Conservation (phyloP, 1,140 invertebrate species). For the Charaxes varanes region DNA sequence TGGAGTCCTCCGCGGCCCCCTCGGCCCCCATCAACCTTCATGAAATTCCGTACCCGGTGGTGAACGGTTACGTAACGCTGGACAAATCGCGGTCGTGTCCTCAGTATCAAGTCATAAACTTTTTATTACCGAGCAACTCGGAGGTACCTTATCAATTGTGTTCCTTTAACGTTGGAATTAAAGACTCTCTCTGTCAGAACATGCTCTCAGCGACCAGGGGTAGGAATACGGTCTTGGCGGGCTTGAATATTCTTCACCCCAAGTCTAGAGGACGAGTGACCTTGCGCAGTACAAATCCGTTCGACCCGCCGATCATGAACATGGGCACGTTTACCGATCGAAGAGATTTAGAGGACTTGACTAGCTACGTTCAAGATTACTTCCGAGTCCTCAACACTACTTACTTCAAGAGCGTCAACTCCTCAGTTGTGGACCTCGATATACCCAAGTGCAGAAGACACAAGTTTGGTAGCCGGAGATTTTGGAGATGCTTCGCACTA, state of each 20-base stretch:
- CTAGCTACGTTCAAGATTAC: constrained; percentile 60
- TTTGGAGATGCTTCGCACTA: constrained; percentile 16
- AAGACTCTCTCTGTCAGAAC: constrained; percentile 17
- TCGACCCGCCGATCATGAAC: constrained; percentile 14
- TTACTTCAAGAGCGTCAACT: constrained; percentile 57
- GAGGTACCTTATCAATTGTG: constrained; percentile 8
- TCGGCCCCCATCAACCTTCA: constrained; percentile 74
- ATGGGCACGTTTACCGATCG: constrained; percentile 14
- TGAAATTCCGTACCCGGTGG: constrained; percentile 75
- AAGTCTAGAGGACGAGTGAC: constrained; percentile 23
- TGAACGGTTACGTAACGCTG: constrained; percentile 26
- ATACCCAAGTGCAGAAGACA: constrained; percentile 6
- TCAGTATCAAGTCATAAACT: constrained; percentile 21
- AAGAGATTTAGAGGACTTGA: constrained; percentile 50
- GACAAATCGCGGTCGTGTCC: constrained; percentile 16
- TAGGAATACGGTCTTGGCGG: constrained; percentile 12
- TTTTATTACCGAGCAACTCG: constrained; percentile 12
- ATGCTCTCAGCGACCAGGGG: constrained; percentile 9
- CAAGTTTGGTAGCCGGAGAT: constrained; percentile 7
- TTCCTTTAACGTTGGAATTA: constrained; percentile 13
- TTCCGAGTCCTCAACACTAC: constrained; percentile 71
- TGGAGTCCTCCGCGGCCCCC: constrained; percentile 53
- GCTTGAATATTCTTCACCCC: constrained; percentile 19
- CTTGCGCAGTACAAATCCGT: constrained; percentile 19
- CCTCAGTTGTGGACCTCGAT: constrained; percentile 19